Percentiles rank a stretch among this genome's conserved stretches.
These are phyloP conservation scores for Oriolus oriolus DNA, from an alignment of 2,113 vertebrate species.

Conservation along the genomic window DNA sequence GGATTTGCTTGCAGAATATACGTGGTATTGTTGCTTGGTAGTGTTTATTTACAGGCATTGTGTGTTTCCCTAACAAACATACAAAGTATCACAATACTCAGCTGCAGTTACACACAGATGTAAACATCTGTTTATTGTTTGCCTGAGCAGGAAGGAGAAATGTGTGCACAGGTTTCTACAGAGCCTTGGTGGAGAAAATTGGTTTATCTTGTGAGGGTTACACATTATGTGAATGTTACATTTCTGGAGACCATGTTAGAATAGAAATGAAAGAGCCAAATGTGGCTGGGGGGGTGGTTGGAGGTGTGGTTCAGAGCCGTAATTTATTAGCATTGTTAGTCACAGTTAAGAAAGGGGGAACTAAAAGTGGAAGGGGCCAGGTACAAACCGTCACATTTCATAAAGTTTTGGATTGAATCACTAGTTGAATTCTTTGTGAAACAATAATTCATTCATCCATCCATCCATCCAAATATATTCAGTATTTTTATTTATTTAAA, in stretches of 20 bases:
- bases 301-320: background rate
- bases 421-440: background rate
- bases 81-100: background rate
- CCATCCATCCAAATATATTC: background rate
- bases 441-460: background rate
- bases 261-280: background rate
- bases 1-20: background rate
- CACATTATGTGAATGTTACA: background rate
- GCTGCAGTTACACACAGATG: background rate
- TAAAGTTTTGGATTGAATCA: background rate
- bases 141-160: background rate
- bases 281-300: rapidly evolving
- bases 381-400: background rate
- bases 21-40: background rate
- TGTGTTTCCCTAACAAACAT: background rate
- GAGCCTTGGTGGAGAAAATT: background rate
- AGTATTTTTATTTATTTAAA: background rate
- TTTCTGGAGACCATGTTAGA: background rate
- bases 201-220: background rate
- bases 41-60: background rate
- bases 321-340: background rate
- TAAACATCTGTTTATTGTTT: background rate
- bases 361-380: background rate
- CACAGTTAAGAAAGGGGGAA: background rate
- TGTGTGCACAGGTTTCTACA: background rate